Evolutionary conservation across 2,888 invertebrate species (phyloP), one percentile per base, ranked within the genome.

Genomic region (Noctua janthina): DNA sequence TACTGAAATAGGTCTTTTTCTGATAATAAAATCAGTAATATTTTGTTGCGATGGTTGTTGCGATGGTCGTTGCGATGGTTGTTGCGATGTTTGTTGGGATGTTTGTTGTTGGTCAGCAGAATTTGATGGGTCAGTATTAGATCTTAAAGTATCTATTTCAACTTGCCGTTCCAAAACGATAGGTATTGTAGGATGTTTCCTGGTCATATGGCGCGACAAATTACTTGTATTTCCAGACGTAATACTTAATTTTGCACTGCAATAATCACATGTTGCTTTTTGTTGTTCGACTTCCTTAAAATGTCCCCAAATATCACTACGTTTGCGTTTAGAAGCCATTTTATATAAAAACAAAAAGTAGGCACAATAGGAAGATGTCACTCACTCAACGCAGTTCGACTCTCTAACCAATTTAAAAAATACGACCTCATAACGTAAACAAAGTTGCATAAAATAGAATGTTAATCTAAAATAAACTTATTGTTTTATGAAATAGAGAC

Each of bases 51-150:
- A 66, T 59, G 43, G 35, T 71, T 56, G 76, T 76, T 76, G 76
- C 56, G 75, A 67, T 59, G 43, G 23, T 71, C 46, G 76, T 76
- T 76, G 76, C 56, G 75, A 67, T 75, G 67, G 17, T 69, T 67
- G 76, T 76, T 76, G 76, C 74, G 29, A 29, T 29, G 29, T 29
- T 29, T 29, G 29, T 29, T 29, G 29, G 29, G 39, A 74, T 74
- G 66, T 74, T 74, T 74, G 74, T 75, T 68, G 75, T 67, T 75
- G 67, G n/a, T 75, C 56, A 67, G 43, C 56, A 75, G 75, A 75
- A 75, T 46, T 75, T 75, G 75, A 75, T 75, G 75, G 68, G n/a
- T 75, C 75, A 75, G 68, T 75, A 68, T 75, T 35, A 68, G 81
- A 51, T 78, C 85, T 43, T 68, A 43, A 73, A 75, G 43, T 75